A percentile compares a stretch with the other conserved stretches of the same genome.
These are phyloP conservation scores for Callochromis pleurospilus DNA, from an alignment of 2,113 vertebrate species.

Conservation along the genomic window DNA sequence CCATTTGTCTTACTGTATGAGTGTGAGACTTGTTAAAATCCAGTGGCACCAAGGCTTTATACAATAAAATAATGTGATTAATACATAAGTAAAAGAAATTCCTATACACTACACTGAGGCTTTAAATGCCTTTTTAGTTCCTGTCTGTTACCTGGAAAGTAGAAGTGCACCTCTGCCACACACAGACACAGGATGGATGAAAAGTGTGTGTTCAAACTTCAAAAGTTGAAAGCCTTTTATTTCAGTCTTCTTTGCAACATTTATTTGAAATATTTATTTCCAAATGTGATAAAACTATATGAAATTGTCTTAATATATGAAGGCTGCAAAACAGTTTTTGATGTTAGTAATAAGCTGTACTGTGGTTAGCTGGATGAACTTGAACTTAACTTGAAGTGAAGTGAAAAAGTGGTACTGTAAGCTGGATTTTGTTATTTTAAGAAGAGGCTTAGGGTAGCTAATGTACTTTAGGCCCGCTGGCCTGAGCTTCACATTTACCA, in stretches of 20 bases:
- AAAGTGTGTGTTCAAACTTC: too few relatives aligned
- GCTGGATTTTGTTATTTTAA: not conserved
- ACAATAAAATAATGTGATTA: too few relatives aligned
- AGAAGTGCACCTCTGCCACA: too few relatives aligned
- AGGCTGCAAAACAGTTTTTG: not conserved
- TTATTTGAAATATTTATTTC: not conserved
- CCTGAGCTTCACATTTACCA: not conserved
- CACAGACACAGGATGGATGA: too few relatives aligned
- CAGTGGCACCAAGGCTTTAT: fast-evolving
- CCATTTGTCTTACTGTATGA: too few relatives aligned
- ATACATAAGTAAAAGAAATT: too few relatives aligned
- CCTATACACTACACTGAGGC: too few relatives aligned
- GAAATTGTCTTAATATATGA: not conserved
- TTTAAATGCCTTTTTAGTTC: too few relatives aligned
- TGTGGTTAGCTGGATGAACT: not conserved
- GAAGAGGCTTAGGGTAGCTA: not conserved
- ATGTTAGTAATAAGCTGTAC: not conserved
- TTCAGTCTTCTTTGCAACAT: not conserved
- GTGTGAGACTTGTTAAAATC: too few relatives aligned
- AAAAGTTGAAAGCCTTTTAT: too few relatives aligned
- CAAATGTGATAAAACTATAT: not conserved
- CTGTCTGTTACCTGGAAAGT: too few relatives aligned
- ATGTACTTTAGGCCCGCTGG: not conserved
- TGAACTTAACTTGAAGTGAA: not conserved
- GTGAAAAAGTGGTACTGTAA: not conserved